These are phyloP conservation scores for Bubo scandiacus DNA, from an alignment of 2,113 vertebrate species.

Conservation along the genomic window DNA sequence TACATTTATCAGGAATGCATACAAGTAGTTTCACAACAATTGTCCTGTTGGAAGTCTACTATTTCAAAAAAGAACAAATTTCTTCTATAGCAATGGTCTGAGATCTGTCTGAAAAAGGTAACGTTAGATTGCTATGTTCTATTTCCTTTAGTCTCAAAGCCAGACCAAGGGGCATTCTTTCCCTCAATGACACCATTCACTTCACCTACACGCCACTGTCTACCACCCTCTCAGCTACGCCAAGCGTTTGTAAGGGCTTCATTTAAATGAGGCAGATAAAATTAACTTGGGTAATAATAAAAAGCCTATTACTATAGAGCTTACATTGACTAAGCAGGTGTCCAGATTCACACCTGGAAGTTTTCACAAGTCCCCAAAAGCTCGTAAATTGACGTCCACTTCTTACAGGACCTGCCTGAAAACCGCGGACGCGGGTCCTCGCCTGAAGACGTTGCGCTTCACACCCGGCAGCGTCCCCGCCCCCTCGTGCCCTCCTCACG, in stretches of 20 bases:
- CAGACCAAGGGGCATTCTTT: background rate
- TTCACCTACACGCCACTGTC: background rate
- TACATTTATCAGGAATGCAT: accelerated
- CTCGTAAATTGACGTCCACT: accelerated
- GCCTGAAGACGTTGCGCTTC: accelerated
- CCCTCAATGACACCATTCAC: background rate
- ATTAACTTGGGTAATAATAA: background rate
- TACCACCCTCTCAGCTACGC: background rate
- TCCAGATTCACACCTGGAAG: background rate
- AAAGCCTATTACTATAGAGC: too few relatives aligned
- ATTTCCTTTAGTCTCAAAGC: background rate
- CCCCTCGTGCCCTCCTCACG: background rate
- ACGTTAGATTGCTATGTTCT: accelerated
- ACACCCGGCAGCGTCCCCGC: background rate
- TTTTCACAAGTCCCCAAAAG: background rate
- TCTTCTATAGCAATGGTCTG: background rate
- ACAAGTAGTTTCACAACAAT: background rate
- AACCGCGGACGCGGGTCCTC: too few relatives aligned
- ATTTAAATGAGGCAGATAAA: background rate
- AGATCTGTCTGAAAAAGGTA: background rate
- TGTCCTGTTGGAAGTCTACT: background rate
- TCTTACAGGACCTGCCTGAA: background rate
- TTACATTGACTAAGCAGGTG: background rate
- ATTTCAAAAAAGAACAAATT: background rate
- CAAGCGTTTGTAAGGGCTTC: background rate